A percentile compares a stretch with the other conserved stretches of the same genome.
Evolutionary conservation across 2,797 vertebrate genomes (phyloP).

Genomic region (Lepilemur ruficaudatus): DNA sequence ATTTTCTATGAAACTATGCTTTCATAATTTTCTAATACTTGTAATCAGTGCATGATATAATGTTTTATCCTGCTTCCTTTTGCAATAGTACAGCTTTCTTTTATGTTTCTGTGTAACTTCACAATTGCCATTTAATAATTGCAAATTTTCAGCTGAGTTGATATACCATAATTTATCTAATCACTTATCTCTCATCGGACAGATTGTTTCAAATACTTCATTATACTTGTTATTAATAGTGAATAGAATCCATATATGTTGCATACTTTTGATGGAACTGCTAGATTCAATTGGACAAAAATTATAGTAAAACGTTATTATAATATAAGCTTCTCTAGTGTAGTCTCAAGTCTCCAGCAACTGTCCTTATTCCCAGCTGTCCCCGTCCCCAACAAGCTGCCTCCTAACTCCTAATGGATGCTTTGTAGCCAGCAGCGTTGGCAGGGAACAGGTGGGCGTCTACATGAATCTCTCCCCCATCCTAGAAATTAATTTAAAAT

Average conservation of each 20-base stretch:
- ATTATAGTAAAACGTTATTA: background rate
- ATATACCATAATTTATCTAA: background rate
- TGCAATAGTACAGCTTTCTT: background rate
- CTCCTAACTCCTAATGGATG: background rate
- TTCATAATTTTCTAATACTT: background rate
- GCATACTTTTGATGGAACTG: background rate
- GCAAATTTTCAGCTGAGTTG: background rate
- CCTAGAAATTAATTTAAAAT: background rate
- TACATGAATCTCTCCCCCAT: background rate
- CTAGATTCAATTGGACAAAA: background rate
- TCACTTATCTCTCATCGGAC: background rate
- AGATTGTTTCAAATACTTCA: background rate
- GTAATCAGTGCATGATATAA: background rate
- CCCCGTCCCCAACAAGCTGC: background rate
- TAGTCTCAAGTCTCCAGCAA: background rate
- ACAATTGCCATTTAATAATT: background rate
- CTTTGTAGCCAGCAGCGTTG: background rate
- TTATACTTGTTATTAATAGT: background rate
- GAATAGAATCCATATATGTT: background rate
- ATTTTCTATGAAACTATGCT: background rate
- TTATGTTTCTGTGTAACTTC: background rate
- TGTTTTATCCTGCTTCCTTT: background rate
- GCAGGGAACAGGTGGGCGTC: too few species aligned
- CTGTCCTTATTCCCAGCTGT: too few species aligned
- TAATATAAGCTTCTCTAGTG: background rate